Percentiles rank a stretch among this genome's conserved stretches.
These are phyloP conservation scores for Micrastur ruficollis DNA, from an alignment of 2,797 vertebrate genomes.

Conservation along the genomic window DNA sequence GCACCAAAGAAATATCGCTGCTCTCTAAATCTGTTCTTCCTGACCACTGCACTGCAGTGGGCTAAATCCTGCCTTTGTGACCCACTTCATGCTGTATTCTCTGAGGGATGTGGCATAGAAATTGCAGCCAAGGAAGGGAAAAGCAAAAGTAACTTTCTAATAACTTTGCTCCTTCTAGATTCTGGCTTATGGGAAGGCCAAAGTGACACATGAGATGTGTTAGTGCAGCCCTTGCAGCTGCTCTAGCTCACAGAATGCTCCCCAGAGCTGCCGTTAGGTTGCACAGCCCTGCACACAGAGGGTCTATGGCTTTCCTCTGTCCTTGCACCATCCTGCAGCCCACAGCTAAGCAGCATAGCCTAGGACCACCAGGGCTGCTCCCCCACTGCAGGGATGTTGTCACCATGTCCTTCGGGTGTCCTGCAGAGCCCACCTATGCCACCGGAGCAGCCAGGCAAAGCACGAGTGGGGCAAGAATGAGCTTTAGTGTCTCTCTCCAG, in stretches of 20 bases:
- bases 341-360: not conserved
- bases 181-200: not conserved
- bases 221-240: not conserved
- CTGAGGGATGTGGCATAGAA: not conserved
- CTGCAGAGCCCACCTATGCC: not conserved
- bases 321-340: not conserved
- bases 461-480: fast-evolving
- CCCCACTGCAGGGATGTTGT: fast-evolving
- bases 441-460: not conserved
- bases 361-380: not conserved
- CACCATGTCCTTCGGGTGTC: not conserved
- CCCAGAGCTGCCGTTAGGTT: not conserved
- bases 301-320: not conserved
- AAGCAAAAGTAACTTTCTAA: not conserved
- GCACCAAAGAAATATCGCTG: not conserved
- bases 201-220: fast-evolving
- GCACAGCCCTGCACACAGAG: not conserved
- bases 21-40: not conserved
- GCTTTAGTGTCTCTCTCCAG: not conserved
- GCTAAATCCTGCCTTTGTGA: not conserved
- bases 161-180: not conserved
- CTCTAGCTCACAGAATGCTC: not conserved
- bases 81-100: not conserved
- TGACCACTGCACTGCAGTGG: not conserved
- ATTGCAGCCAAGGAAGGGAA: not conserved